Evolutionary conservation across 2,888 invertebrate species (phyloP).

Genomic region (Steinernema carpocapsae): DNA sequence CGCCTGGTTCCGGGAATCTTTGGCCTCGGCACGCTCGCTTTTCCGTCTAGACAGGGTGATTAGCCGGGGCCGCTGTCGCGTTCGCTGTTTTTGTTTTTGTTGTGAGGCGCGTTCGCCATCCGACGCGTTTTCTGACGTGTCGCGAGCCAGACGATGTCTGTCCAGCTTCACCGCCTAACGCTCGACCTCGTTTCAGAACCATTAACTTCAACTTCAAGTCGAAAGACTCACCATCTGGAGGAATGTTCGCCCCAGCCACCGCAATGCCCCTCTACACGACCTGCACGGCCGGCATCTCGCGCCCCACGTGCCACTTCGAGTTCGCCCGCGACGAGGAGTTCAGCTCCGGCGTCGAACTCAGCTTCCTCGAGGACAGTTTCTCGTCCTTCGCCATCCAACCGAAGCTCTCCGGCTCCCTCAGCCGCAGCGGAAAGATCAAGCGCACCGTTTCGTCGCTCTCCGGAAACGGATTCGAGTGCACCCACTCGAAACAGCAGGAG

Average conservation of each 20-base stretch:
- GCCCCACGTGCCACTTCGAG: conserved; percentile 24
- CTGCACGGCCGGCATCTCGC: conserved; percentile 12
- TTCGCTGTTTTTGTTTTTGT: conserved; percentile 7
- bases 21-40: not conserved
- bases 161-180: not conserved
- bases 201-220: not conserved
- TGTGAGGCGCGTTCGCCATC: not conserved
- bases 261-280: conserved; percentile 18
- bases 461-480: conserved; percentile 11
- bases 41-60: not conserved
- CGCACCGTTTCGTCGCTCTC: conserved; percentile 44
- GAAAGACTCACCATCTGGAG: conserved; percentile 10
- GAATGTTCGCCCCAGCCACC: conserved; percentile 20
- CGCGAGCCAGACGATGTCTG: not conserved
- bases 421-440: conserved; percentile 39
- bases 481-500: conserved; percentile 38
- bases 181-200: not conserved
- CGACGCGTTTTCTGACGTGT: not conserved
- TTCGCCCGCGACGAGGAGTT: conserved; percentile 20
- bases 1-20: conserved; percentile 6
- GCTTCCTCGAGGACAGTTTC: conserved; percentile 4
- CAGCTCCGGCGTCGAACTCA: conserved; percentile 2
- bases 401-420: conserved; percentile 6
- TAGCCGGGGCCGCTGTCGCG: not conserved
- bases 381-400: not conserved